Evolutionary conservation across 2,888 invertebrate genomes (phyloP).

Genomic region (Diarsia brunnea): DNA sequence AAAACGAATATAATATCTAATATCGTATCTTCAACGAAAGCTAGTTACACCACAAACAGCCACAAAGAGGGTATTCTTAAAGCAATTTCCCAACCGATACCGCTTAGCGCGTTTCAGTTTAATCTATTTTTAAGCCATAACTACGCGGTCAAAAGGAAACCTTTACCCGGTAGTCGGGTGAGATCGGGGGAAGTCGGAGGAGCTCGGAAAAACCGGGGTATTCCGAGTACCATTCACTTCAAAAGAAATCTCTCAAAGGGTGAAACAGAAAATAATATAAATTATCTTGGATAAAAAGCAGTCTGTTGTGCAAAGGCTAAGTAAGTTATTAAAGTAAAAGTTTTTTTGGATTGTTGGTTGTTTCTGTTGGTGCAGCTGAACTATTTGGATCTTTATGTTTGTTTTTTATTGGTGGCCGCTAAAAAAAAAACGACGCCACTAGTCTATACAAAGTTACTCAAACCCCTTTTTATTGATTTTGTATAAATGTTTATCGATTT

Average conservation of each 20-base stretch:
- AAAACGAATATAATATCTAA: constrained; percentile 34
- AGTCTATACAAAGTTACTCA: no score
- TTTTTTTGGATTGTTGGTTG: constrained; percentile 43
- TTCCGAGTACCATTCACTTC: constrained; percentile 65
- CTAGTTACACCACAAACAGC: constrained; percentile 49
- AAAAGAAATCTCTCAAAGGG: constrained; percentile 71
- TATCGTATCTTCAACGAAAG: constrained; percentile 42
- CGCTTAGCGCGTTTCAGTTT: constrained; percentile 67
- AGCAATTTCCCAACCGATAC: constrained; percentile 69
- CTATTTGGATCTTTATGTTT: constrained; percentile 16
- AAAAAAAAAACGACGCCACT: no score
- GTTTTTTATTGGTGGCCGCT: no score
- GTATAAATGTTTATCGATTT: no score
- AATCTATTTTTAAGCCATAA: constrained; percentile 78
- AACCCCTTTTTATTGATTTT: no score
- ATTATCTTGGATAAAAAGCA: constrained; percentile 61
- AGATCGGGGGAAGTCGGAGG: constrained; percentile 6
- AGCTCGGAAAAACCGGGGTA: constrained; percentile 33
- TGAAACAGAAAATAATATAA: constrained; percentile 71
- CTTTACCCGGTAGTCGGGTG: constrained; percentile 51
- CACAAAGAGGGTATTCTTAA: constrained; percentile 69
- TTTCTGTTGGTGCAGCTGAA: constrained; percentile 13
- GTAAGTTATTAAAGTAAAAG: constrained; percentile 59
- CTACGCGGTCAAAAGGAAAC: constrained; percentile 74
- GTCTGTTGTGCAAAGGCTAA: constrained; percentile 48